These are phyloP conservation scores for Pseudopipra pipra DNA, from an alignment of 2,113 vertebrate genomes.

Conservation along the genomic window DNA sequence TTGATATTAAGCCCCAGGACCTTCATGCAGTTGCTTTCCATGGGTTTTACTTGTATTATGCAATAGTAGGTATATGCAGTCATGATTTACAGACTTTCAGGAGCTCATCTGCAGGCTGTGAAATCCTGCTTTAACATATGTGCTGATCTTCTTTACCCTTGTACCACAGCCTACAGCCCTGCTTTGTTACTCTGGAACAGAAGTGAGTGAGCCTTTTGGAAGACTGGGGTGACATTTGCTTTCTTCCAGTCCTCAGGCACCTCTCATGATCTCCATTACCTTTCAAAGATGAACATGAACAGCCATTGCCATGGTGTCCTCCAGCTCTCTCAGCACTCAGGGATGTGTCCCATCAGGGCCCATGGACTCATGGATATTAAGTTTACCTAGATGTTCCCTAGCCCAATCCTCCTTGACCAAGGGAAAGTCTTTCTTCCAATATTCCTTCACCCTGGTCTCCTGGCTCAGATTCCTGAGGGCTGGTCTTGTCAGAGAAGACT, in stretches of 20 bases:
- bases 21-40: neutral
- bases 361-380: rapidly evolving
- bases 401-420: neutral
- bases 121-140: neutral
- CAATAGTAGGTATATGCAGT: neutral
- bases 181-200: neutral
- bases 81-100: neutral
- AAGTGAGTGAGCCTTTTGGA: neutral
- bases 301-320: neutral
- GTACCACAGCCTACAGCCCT: neutral
- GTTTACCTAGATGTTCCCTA: neutral
- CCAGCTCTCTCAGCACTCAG: neutral
- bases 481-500: neutral
- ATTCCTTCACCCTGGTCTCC: neutral
- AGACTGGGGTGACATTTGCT: neutral
- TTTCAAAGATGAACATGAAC: neutral
- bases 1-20: neutral
- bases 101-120: neutral
- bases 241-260: neutral
- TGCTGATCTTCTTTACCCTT: neutral
- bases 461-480: neutral
- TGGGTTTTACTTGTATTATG: neutral
- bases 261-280: neutral
- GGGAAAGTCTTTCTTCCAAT: neutral
- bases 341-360: neutral